Percentiles rank a stretch among this genome's conserved stretches.
These are phyloP conservation scores for Umimayanthus chanpuru DNA, from an alignment of 92 coral and sea anemone species.

Conservation along the genomic window DNA sequence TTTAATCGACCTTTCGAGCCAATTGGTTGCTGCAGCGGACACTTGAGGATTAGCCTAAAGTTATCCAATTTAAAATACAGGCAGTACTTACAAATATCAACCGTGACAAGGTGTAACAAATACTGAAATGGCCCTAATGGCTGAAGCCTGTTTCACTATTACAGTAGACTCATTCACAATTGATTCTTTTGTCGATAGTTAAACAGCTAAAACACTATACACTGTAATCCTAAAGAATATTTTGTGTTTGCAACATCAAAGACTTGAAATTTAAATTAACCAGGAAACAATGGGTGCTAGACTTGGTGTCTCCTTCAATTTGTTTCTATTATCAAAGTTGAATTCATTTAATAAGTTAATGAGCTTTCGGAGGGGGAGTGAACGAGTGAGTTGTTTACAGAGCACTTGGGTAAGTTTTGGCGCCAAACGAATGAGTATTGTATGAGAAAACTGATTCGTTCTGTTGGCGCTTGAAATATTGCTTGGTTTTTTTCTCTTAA, in stretches of 20 bases:
- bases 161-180: not conserved
- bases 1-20: slow-evolving; percentile 37
- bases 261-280: slow-evolving; percentile 55
- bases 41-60: not conserved
- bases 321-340: slow-evolving; percentile 38
- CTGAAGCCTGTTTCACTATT: not conserved
- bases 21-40: not conserved
- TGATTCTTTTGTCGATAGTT: not conserved
- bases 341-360: slow-evolving; percentile 35
- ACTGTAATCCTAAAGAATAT: slow-evolving; percentile 29
- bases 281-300: slow-evolving; percentile 75
- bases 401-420: slow-evolving; percentile 19
- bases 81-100: not conserved
- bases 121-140: not conserved
- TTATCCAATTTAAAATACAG: slow-evolving; percentile 32
- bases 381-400: slow-evolving; percentile 24
- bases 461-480: not conserved
- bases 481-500: not conserved
- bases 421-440: not conserved
- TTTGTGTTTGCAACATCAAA: not conserved
- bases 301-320: slow-evolving; percentile 68
- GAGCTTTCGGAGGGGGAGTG: slow-evolving; percentile 49
- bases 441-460: not conserved
- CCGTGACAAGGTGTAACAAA: not conserved
- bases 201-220: not conserved